Evolutionary conservation across 2,888 invertebrate species (phyloP).

Genomic region (Schrankia costaestrigalis): DNA sequence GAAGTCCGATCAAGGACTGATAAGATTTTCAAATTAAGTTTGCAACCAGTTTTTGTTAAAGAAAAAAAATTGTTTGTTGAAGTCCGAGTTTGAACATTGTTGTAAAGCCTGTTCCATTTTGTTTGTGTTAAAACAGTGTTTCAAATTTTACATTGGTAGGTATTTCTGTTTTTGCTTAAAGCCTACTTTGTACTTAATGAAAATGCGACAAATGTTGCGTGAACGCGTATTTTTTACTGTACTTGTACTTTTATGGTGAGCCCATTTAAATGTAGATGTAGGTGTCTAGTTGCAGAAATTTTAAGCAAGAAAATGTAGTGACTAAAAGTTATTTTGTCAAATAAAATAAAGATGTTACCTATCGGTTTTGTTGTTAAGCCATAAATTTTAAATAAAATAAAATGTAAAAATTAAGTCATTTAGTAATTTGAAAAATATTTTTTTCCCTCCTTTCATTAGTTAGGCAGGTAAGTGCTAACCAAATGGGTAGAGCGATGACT

Average conservation of each 20-base stretch:
- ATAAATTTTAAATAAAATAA: too few relatives aligned
- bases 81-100: not conserved
- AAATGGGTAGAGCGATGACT: too few relatives aligned
- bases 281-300: not conserved
- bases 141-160: conserved; percentile 6
- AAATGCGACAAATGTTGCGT: conserved; percentile 8
- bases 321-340: too few relatives aligned
- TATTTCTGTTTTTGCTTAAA: conserved; percentile 16
- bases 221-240: not conserved
- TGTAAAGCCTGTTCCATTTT: conserved; percentile 13
- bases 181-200: conserved; percentile 12
- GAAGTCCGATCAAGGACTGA: conserved; percentile 32
- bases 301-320: too few relatives aligned
- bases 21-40: conserved; percentile 19
- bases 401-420: too few relatives aligned
- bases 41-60: conserved; percentile 14
- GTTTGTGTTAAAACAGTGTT: conserved; percentile 11
- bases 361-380: too few relatives aligned
- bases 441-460: too few relatives aligned
- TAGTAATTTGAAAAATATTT: too few relatives aligned
- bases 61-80: conserved; percentile 6
- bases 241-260: not conserved
- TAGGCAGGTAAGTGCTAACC: too few relatives aligned
- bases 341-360: too few relatives aligned
- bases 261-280: not conserved